Evolutionary conservation across 2,797 vertebrate species (phyloP).

Genomic region (Gymnothorax reevesii): DNA sequence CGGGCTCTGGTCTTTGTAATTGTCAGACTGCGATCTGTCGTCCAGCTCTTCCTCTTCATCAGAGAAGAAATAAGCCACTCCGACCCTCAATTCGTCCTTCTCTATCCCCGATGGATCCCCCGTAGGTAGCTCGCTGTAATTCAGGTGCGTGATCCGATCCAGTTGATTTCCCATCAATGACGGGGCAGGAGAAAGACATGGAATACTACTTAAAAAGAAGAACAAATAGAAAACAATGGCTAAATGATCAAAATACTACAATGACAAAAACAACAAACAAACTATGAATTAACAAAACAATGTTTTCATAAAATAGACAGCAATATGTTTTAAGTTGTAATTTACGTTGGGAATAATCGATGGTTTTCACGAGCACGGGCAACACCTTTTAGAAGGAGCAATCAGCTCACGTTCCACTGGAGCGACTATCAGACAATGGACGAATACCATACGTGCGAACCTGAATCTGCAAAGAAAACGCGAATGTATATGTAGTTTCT

Average conservation of each 20-base stretch:
- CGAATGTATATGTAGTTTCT: constrained; percentile 12
- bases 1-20: constrained; percentile 83
- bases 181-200: constrained; percentile 85
- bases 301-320: neutral
- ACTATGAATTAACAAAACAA: neutral
- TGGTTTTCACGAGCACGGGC: constrained; percentile 2
- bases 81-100: constrained; percentile 98
- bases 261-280: neutral
- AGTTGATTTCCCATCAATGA: constrained; percentile 99
- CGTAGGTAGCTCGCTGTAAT: constrained; percentile 98
- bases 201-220: constrained; percentile 78
- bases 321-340: neutral
- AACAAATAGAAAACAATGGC: neutral
- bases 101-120: constrained; percentile 98
- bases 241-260: neutral
- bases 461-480: constrained; percentile 4
- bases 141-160: constrained; percentile 99
- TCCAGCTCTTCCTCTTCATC: constrained; percentile 99
- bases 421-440: constrained; percentile 22
- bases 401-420: constrained; percentile 15
- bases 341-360: constrained; percentile 10
- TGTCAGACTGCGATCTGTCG: constrained; percentile 90
- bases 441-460: constrained; percentile 10
- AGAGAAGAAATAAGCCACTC: constrained; percentile 99
- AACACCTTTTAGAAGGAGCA: neutral